Base-by-base conservation (phyloP, 2,797 vertebrate species). In the Synaphobranchus kaupii region DNA sequence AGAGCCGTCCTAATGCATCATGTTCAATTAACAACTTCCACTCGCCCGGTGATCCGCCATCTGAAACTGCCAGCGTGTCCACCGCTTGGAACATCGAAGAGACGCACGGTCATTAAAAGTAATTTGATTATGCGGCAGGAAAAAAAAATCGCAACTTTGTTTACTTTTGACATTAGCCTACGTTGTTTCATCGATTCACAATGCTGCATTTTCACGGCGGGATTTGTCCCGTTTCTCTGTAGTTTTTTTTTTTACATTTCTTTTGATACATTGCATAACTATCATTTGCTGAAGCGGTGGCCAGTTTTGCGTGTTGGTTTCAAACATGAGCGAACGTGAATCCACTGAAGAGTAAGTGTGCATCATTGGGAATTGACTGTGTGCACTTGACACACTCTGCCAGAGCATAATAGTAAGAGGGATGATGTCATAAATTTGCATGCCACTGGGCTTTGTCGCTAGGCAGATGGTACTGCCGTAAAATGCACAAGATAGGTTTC, bases 401-500 rank as follows among this genome's bases (percentile, higher is more conserved):
- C 44, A n/a, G 44, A 12, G 44, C 44, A 9, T 25, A 48, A 48
- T 80, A 48, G 73, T 20, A 47, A 20, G 44, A 31, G 71, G 71
- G 12, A 48, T 85, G 58, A 25, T 66, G 39, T 85, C 63, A 25
- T n/a, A 47, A 44, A 39, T 63, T 25, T 28, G 84, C 60, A 85
- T 66, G 63, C 60, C 22, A 66, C 25, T 28, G 25, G 15, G 73
- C 44, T 20, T 52, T 8, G 84, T 85, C 13, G 15, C 73, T 68
- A 85, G 73, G 52, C 87, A 85, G 87, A 85, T 83, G 84, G 84
- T 34, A 13, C 60, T 8, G 76, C 84, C 17, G 52, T 13, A n/a
- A n/a, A 44, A n/a, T 48, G 28, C 15, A 22, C 0, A 25, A 25
- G 47, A 52, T n/a, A 28, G 52, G 50, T 58, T 58, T 71, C 13